phyloP scores from a whole-genome alignment of 2,797 vertebrate genomes.

The Kryptopterus vitreolus region DNA sequence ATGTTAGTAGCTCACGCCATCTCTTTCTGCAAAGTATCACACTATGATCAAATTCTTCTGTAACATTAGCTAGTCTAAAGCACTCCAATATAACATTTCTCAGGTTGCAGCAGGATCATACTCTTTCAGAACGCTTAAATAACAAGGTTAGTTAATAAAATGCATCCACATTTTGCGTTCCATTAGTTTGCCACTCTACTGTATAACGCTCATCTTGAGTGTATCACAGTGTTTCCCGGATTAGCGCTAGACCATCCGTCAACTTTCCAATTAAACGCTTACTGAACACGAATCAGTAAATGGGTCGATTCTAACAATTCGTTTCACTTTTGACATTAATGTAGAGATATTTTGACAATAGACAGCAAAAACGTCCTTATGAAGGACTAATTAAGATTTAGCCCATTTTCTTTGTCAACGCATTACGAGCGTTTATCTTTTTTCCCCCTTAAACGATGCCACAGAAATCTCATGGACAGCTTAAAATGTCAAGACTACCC shows the following conservation, averaged over 20 bases:
- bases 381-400: background rate
- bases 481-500: background rate
- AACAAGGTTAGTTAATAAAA: background rate
- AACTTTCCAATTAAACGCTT: background rate
- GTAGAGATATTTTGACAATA: background rate
- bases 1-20: background rate
- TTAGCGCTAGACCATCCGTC: background rate
- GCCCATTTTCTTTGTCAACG: background rate
- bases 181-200: background rate
- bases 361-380: background rate
- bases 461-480: background rate
- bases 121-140: background rate
- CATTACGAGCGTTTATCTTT: background rate
- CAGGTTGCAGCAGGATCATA: background rate
- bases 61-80: background rate
- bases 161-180: background rate
- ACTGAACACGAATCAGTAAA: background rate
- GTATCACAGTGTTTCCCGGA: background rate
- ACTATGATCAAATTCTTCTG: background rate
- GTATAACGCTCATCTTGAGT: background rate
- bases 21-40: background rate
- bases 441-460: background rate
- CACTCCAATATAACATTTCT: background rate
- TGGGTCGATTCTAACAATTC: background rate
- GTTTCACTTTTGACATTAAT: background rate